These are phyloP conservation scores for Zoanthus sociatus DNA, from an alignment of 92 coral and sea anemone species.

Conservation along the genomic window DNA sequence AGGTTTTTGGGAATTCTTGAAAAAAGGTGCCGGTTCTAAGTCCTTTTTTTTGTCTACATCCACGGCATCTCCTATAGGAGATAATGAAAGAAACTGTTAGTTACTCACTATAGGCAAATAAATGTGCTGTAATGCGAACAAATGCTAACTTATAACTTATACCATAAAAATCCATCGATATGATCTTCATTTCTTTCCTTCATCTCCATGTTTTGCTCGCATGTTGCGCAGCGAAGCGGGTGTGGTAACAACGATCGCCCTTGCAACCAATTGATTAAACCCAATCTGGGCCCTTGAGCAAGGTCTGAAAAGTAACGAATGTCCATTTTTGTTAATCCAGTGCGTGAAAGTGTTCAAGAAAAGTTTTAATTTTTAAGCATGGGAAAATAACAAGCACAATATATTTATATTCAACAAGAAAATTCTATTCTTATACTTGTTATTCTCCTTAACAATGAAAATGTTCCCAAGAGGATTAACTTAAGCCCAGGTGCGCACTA, in stretches of 20 bases:
- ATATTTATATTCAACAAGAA: background rate
- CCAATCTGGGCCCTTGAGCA: conserved; percentile 31
- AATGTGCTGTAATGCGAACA: background rate
- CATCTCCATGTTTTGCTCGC: conserved; percentile 36
- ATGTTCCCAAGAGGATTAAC: background rate
- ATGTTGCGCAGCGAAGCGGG: conserved; percentile 43
- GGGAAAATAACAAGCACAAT: background rate
- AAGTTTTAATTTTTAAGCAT: conserved; percentile 4
- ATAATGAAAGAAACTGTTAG: conserved; percentile 4
- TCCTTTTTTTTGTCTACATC: conserved; percentile 7
- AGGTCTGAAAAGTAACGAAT: conserved; percentile 13
- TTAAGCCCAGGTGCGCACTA: background rate
- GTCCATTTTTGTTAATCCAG: background rate
- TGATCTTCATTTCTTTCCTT: conserved; percentile 26
- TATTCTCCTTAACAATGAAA: background rate
- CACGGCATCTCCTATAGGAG: conserved; percentile 21
- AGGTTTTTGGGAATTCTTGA: background rate
- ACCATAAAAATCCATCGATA: conserved; percentile 24
- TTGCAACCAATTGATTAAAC: conserved; percentile 37
- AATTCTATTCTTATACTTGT: background rate
- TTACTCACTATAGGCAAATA: background rate
- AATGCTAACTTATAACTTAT: conserved; percentile 6
- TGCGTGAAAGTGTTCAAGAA: background rate
- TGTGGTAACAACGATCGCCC: conserved; percentile 30
- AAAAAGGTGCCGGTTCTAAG: conserved; percentile 8